phyloP scores from a whole-genome alignment of 2,888 invertebrate species.

The Axea sp. region DNA sequence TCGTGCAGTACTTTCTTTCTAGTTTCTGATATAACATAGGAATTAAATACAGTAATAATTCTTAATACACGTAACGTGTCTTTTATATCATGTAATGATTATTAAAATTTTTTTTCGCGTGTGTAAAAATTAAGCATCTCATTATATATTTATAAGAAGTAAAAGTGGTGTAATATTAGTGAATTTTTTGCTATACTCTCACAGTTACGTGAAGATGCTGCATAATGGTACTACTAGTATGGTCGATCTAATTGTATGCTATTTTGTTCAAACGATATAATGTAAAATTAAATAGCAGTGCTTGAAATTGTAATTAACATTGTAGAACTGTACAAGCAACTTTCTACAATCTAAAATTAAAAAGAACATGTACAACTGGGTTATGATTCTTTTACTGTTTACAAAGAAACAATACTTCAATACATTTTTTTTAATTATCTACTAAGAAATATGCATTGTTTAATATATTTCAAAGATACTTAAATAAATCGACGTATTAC shows the following conservation, averaged over 20 bases:
- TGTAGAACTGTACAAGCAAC: neutral
- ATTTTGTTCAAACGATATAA: slow-evolving; percentile 2
- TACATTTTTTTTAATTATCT: too few species aligned
- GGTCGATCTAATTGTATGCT: neutral
- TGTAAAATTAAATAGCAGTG: slow-evolving; percentile 1
- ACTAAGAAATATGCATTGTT: too few species aligned
- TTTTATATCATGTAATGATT: slow-evolving; percentile 8
- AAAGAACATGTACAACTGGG: neutral
- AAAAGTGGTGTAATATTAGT: neutral
- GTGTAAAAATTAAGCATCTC: neutral
- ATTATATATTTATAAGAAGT: neutral
- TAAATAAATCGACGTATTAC: too few species aligned
- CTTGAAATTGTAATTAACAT: neutral
- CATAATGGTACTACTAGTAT: neutral
- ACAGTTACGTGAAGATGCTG: slow-evolving; percentile 17
- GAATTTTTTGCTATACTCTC: neutral
- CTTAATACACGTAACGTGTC: neutral
- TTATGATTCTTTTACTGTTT: too few species aligned
- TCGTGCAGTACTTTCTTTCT: too few species aligned
- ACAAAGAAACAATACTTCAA: too few species aligned
- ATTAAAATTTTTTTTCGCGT: slow-evolving; percentile 3
- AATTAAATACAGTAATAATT: neutral
- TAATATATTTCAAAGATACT: too few species aligned
- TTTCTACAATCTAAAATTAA: neutral
- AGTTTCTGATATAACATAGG: neutral